These are phyloP conservation scores for Melitaea athalia DNA, from an alignment of 2,888 invertebrate species.

Conservation along the genomic window DNA sequence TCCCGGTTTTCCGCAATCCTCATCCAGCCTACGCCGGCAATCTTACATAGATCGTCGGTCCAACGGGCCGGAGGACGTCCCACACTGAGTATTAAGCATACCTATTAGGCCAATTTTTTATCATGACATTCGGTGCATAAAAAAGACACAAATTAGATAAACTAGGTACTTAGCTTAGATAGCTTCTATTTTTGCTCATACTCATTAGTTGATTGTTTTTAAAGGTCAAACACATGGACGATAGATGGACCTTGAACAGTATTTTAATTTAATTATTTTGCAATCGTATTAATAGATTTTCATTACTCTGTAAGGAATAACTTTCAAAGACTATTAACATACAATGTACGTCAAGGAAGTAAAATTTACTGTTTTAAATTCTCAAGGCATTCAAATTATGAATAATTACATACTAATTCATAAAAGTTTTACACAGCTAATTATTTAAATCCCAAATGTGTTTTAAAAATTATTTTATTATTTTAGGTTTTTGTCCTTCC, in stretches of 20 bases:
- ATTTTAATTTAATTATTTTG: conserved; percentile 2
- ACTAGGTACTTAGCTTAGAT: background rate
- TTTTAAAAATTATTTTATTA: too few relatives aligned
- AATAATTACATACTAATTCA: background rate
- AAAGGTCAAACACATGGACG: background rate
- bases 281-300: background rate
- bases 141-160: too few relatives aligned
- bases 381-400: background rate
- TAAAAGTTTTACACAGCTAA: background rate
- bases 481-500: too few relatives aligned
- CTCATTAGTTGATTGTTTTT: background rate
- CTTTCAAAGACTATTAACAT: conserved; percentile 5
- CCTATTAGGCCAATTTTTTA: background rate
- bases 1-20: too few relatives aligned
- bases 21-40: too few relatives aligned
- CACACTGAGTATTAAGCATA: background rate
- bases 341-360: conserved; percentile 12
- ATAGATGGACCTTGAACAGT: background rate
- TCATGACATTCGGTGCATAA: too few relatives aligned
- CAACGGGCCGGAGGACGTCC: too few relatives aligned
- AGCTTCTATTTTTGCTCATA: background rate
- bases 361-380: conserved; percentile 11
- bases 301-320: conserved; percentile 7
- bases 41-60: too few relatives aligned
- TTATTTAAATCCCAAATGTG: background rate